These are phyloP conservation scores for Isichthys henryi DNA, from an alignment of 2,113 vertebrate species.

Conservation along the genomic window DNA sequence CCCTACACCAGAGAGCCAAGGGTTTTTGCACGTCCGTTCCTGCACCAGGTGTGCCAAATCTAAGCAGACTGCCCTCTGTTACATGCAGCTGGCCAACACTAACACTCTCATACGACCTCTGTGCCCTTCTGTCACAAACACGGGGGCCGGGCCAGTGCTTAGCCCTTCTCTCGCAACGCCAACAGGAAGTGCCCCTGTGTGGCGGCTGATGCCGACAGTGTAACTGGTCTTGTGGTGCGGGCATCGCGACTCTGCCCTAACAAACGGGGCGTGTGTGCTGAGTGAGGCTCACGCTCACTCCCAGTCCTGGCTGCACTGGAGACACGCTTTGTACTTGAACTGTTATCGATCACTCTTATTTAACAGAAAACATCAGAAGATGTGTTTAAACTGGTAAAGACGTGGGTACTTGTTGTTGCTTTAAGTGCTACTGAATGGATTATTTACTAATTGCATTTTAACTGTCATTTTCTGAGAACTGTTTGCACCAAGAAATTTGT, in stretches of 20 bases:
- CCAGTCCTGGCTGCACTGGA: constrained; percentile 25
- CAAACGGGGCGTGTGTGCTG: background rate
- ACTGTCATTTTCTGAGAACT: constrained; percentile 27
- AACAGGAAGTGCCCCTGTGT: background rate
- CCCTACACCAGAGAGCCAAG: constrained; percentile 24
- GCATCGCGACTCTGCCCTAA: background rate
- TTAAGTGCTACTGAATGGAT: constrained; percentile 25
- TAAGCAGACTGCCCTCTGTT: background rate
- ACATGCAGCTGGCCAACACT: background rate
- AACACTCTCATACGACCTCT: background rate
- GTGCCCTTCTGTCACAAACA: background rate
- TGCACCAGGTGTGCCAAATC: background rate
- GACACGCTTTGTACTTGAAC: constrained; percentile 54
- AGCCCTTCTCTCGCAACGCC: background rate
- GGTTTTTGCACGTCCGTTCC: background rate
- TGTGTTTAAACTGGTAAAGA: constrained; percentile 42
- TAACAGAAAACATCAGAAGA: constrained; percentile 50
- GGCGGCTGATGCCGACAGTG: background rate
- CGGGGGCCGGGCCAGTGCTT: background rate
- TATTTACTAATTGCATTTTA: constrained; percentile 23
- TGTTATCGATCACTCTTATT: constrained; percentile 42
- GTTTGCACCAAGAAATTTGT: constrained; percentile 41
- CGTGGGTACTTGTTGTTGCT: constrained; percentile 19
- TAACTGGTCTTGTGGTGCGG: background rate
- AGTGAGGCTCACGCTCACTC: background rate